phyloP scores from a whole-genome alignment of 2,797 vertebrate genomes.

The Enteromius afrohamiltoni region DNA sequence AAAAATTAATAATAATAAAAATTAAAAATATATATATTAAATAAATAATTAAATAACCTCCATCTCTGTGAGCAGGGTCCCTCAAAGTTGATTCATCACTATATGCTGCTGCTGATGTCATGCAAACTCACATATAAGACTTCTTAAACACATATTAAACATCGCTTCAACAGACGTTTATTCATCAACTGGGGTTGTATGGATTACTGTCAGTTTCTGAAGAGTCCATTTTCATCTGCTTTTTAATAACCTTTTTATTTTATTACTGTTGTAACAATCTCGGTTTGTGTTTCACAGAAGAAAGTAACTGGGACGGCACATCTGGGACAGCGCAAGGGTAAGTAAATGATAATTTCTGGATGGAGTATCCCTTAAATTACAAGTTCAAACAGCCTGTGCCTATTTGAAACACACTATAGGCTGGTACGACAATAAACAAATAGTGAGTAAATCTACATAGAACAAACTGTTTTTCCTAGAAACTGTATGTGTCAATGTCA shows the following conservation, averaged over 20 bases:
- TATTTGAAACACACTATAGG: neutral
- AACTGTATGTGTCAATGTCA: neutral
- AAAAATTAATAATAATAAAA: too few species aligned
- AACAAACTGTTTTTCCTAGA: neutral
- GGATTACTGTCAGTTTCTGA: neutral
- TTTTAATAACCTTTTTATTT: neutral
- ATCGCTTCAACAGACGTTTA: neutral
- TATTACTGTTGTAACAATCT: neutral
- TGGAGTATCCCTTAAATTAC: neutral
- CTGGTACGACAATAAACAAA: neutral
- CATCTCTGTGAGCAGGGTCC: neutral
- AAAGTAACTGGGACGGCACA: neutral
- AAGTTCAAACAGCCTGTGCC: neutral
- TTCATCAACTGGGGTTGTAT: neutral
- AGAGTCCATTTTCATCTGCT: neutral
- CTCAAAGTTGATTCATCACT: neutral
- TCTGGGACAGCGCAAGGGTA: neutral
- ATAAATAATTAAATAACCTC: too few species aligned
- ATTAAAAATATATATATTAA: too few species aligned
- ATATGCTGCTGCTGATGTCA: neutral
- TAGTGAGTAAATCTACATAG: neutral
- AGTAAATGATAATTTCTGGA: neutral
- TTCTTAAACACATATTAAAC: neutral
- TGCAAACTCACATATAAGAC: neutral
- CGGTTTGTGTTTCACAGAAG: neutral